Evolutionary conservation across 2,888 invertebrate species (phyloP), one percentile per base, ranked within the genome.

Genomic region (Tipula unca): DNA sequence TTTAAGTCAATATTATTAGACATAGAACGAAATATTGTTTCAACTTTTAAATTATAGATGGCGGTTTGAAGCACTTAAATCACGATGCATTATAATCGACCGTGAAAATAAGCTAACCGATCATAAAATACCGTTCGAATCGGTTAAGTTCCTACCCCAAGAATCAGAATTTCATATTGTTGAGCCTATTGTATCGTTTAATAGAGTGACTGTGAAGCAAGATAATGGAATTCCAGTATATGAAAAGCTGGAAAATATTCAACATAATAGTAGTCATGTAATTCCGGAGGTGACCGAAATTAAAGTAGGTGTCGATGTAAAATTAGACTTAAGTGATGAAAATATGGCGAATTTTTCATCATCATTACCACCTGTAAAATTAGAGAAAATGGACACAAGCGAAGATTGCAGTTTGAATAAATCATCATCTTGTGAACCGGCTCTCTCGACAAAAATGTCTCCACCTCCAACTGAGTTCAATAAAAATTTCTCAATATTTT

Each of bases 1-100:
- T 48, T 48, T n/a, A 3, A n/a, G 48, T 48, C 2, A 10, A 10
- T 10, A 39, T 8, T 17, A 35, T 6, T 35, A 35, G 6, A 39
- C 3, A 2, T 39, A 39, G 13, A 32, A 10, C 1, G 39, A 48
- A 48, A 39, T 39, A 10, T 39, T 39, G 13, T 48, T 48, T 25
- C 6, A 32, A 1, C 32, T 4, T 32, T 32, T 32, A 32, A 4
- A 1, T 20, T 25, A 10, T 25, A 69, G 69, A 85, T 91, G 91
- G 91, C 89, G 91, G 25, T 91, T 91, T 87, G 91, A 91, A 87
- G 89, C 90, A 0, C 87, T 91, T 1, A 90, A 90, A 86, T 89
- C 89, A 0, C 89, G 90, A 10, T 90, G 90, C 85, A 88, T 90
- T 85, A 87, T 91, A 3, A 88, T 90, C 39, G 89, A 90, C 86